phyloP scores from a whole-genome alignment of 2,888 invertebrate species.

The Meandrusa payeni region DNA sequence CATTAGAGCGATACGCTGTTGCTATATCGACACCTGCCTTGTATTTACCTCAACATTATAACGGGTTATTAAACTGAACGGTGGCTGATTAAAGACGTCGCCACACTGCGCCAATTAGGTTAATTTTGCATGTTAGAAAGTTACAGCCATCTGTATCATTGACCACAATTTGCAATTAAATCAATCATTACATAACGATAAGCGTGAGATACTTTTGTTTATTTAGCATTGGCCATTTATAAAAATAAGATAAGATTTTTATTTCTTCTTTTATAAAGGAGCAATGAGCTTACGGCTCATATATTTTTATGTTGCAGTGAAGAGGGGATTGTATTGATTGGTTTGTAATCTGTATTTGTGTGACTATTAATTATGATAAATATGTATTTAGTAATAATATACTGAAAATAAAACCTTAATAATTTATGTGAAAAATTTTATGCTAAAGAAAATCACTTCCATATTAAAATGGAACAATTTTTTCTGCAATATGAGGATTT shows the following conservation, averaged over 20 bases:
- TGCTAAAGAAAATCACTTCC: too few relatives aligned
- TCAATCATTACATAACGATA: slow-evolving; percentile 11
- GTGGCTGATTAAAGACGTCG: slow-evolving; percentile 1
- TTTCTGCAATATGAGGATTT: too few relatives aligned
- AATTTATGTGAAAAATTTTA: too few relatives aligned
- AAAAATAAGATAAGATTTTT: too few relatives aligned
- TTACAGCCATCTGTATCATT: slow-evolving; percentile 6
- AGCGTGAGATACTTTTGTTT: slow-evolving; percentile 3
- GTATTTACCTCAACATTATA: slow-evolving; percentile 1
- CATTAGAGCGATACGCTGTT: background rate
- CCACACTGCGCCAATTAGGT: background rate
- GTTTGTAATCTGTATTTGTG: too few relatives aligned
- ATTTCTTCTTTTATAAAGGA: background rate
- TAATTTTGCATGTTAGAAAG: slow-evolving; percentile 17
- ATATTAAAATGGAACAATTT: too few relatives aligned
- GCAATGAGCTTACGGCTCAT: too few relatives aligned
- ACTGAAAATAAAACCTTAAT: too few relatives aligned
- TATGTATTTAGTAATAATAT: too few relatives aligned
- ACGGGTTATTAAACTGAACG: slow-evolving; percentile 10
- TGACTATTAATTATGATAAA: too few relatives aligned
- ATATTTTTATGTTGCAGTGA: too few relatives aligned
- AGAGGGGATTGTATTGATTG: too few relatives aligned
- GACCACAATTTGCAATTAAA: slow-evolving; percentile 8
- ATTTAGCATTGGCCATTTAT: background rate
- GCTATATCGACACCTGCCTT: background rate